Evolutionary conservation across 1,140 invertebrate species (phyloP).

Genomic region (Formica selysi): DNA sequence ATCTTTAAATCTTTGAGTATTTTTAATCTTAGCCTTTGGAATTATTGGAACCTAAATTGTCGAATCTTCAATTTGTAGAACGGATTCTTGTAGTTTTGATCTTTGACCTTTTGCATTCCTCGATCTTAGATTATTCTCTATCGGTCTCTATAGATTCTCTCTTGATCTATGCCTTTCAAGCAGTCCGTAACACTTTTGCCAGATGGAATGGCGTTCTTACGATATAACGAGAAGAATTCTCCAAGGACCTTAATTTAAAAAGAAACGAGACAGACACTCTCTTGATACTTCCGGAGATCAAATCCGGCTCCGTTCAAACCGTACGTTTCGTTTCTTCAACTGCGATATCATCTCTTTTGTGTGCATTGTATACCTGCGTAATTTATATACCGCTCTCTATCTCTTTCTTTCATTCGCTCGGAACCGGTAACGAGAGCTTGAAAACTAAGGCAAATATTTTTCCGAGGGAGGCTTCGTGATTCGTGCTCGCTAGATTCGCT

Average conservation of each 20-base stretch:
- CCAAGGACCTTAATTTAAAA: constrained; percentile 37
- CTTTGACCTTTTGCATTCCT: constrained; percentile 31
- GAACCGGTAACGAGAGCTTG: constrained; percentile 22
- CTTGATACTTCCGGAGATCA: background rate
- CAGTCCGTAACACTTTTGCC: constrained; percentile 1
- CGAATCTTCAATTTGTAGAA: background rate
- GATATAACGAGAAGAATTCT: constrained; percentile 40
- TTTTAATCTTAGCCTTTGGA: background rate
- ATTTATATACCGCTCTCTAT: constrained; percentile 18
- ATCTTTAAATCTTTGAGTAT: background rate
- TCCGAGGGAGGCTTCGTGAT: constrained; percentile 44
- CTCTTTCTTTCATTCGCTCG: no score
- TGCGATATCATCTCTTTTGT: constrained; percentile 31
- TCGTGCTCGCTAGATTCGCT: constrained; percentile 14
- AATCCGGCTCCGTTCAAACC: constrained; percentile 19
- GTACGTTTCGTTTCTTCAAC: background rate
- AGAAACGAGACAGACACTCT: constrained; percentile 7
- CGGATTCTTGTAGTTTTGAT: constrained; percentile 17
- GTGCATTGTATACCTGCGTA: background rate
- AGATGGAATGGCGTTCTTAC: constrained; percentile 13
- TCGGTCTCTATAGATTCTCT: background rate
- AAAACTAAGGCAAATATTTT: constrained; percentile 73
- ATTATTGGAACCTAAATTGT: background rate
- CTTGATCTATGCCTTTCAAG: constrained; percentile 46
- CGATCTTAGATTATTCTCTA: constrained; percentile 16